A percentile compares a stretch with the other conserved stretches of the same genome.
phyloP scores from a whole-genome alignment of 2,797 vertebrate genomes.

The Phalloptychus januarius region DNA sequence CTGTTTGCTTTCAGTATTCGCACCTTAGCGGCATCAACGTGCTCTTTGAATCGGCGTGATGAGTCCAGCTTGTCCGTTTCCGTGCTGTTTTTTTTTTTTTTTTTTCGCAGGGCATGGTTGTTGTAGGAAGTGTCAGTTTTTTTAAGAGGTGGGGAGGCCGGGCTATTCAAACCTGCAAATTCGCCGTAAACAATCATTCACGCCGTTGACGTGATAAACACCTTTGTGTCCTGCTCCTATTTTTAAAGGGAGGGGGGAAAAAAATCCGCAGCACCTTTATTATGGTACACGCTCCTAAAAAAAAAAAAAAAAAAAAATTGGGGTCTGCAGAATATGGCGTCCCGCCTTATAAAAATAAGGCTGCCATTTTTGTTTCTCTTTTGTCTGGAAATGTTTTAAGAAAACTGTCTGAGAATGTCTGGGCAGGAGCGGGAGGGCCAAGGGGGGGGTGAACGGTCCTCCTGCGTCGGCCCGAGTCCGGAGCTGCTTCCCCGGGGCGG shows the following conservation, averaged over 20 bases:
- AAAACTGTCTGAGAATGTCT: constrained; percentile 89
- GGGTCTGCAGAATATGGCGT: constrained; percentile 98
- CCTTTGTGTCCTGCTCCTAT: constrained; percentile 62
- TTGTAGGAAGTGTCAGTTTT: constrained; percentile 90
- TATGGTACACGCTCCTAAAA: constrained; percentile 53
- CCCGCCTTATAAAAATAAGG: constrained; percentile 97
- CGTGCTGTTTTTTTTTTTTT: constrained; percentile 64
- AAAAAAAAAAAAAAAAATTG: constrained; percentile 47
- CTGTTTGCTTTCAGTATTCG: constrained; percentile 17
- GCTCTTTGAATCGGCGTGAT: constrained; percentile 32
- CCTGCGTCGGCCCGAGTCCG: constrained; percentile 1
- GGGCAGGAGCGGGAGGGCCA: constrained; percentile 68
- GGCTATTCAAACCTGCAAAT: constrained; percentile 92
- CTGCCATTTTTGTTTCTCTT: constrained; percentile 99
- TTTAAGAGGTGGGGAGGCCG: constrained; percentile 84
- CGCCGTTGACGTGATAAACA: constrained; percentile 81
- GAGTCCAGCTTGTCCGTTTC: constrained; percentile 60
- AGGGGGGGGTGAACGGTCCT: constrained; percentile 13
- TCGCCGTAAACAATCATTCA: constrained; percentile 89
- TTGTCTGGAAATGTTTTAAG: constrained; percentile 96
- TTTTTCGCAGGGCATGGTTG: constrained; percentile 79
- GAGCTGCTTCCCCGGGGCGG: constrained; percentile 21
- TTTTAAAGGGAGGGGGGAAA: fast-evolving
- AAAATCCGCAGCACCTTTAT: constrained; percentile 11
- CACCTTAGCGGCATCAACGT: constrained; percentile 32